Evolutionary conservation across 2,888 invertebrate species (phyloP).

Genomic region (Chelonus formosanus): DNA sequence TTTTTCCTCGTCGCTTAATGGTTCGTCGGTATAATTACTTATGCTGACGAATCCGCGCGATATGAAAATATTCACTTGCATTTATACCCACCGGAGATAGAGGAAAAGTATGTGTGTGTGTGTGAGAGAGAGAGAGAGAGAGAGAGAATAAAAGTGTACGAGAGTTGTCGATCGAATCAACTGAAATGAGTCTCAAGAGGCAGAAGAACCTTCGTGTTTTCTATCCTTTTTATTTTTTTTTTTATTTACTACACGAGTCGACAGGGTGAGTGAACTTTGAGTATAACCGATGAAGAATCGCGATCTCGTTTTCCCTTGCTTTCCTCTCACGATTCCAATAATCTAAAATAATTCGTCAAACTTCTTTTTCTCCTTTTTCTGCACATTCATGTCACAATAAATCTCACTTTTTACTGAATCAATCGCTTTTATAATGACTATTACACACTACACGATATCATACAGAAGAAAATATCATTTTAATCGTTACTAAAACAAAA

Average conservation of each 20-base stretch:
- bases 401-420: slow-evolving; percentile 19
- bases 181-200: slow-evolving; percentile 40
- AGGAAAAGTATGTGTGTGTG: neutral
- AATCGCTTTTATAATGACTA: slow-evolving; percentile 8
- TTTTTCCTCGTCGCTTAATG: slow-evolving; percentile 25
- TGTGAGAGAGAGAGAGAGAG: slow-evolving; percentile 11
- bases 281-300: slow-evolving; percentile 38
- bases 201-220: slow-evolving; percentile 33
- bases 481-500: neutral
- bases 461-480: slow-evolving; percentile 1
- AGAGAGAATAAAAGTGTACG: slow-evolving; percentile 1
- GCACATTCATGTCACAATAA: slow-evolving; percentile 32
- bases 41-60: slow-evolving; percentile 26
- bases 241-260: slow-evolving; percentile 30
- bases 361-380: slow-evolving; percentile 38
- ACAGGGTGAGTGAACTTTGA: slow-evolving; percentile 38
- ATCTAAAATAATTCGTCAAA: slow-evolving; percentile 36
- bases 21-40: slow-evolving; percentile 33
- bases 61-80: slow-evolving; percentile 24
- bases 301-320: slow-evolving; percentile 33
- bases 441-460: slow-evolving; percentile 4
- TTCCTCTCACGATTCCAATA: slow-evolving; percentile 35
- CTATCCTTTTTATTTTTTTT: slow-evolving; percentile 25
- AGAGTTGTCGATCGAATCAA: slow-evolving; percentile 40
- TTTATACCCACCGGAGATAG: slow-evolving; percentile 4